phyloP scores from a whole-genome alignment of 1,140 invertebrate genomes.

The Eupristina koningsbergeri region DNA sequence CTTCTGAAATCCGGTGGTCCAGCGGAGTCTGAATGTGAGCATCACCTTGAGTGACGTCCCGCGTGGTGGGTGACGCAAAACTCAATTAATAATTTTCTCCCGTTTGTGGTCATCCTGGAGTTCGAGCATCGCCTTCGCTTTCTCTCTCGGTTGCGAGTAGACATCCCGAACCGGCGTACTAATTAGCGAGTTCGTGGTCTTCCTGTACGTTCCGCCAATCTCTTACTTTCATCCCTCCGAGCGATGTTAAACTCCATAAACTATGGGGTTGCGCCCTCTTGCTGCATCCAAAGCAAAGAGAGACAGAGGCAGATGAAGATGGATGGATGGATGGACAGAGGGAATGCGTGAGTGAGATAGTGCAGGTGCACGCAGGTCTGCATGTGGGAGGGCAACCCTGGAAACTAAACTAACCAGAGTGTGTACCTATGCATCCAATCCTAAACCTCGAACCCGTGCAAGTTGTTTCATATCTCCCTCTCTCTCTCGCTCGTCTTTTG shows the following conservation, averaged over 20 bases:
- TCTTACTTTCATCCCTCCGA: slow-evolving; percentile 42
- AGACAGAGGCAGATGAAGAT: not conserved
- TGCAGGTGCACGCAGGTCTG: not conserved
- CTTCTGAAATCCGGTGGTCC: not conserved
- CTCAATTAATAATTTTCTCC: slow-evolving; percentile 44
- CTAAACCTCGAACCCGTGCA: not conserved
- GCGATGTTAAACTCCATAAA: slow-evolving; percentile 40
- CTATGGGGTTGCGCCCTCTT: slow-evolving; percentile 25
- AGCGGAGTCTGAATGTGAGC: not conserved
- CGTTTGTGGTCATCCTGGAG: slow-evolving; percentile 18
- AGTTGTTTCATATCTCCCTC: not conserved
- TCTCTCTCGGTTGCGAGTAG: not conserved
- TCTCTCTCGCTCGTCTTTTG: slow-evolving; percentile 7
- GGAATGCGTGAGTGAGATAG: not conserved
- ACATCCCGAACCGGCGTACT: slow-evolving; percentile 1
- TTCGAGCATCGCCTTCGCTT: not conserved
- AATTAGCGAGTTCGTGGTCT: slow-evolving; percentile 44
- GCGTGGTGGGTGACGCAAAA: slow-evolving; percentile 28
- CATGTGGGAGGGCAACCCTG: not conserved
- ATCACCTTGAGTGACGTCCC: slow-evolving; percentile 25
- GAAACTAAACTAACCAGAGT: not conserved
- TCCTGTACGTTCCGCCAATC: slow-evolving; percentile 34
- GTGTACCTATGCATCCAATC: not conserved
- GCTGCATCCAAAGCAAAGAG: slow-evolving; percentile 1
- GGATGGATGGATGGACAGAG: not conserved